Evolutionary conservation across 2,888 invertebrate genomes (phyloP).

Genomic region (Gasteruption jaculator): DNA sequence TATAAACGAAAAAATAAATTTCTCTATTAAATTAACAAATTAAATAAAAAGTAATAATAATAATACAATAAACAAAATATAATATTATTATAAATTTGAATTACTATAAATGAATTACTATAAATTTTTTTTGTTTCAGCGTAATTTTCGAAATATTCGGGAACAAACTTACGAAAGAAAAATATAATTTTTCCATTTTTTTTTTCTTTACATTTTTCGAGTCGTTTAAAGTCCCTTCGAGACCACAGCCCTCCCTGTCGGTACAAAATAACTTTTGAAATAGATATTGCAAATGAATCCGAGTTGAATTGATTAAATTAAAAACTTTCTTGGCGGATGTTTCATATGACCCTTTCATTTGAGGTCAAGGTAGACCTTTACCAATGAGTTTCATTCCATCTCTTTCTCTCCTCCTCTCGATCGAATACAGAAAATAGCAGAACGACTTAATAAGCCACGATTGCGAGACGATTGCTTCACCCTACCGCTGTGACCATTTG

Average conservation of each 20-base stretch:
- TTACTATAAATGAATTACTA: no score
- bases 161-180: neutral
- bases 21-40: no score
- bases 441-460: slow-evolving; percentile 50
- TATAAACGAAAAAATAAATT: no score
- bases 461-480: slow-evolving; percentile 47
- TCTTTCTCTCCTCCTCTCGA: slow-evolving; percentile 32
- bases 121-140: slow-evolving; percentile 9
- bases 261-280: neutral
- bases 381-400: slow-evolving; percentile 23
- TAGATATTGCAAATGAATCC: neutral
- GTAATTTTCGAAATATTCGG: neutral
- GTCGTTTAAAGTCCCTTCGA: neutral
- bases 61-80: no score
- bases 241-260: neutral
- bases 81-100: no score
- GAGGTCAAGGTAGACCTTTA: slow-evolving; percentile 42
- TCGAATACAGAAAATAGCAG: slow-evolving; percentile 44
- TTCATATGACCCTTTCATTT: slow-evolving; percentile 18
- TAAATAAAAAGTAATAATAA: no score
- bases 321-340: slow-evolving; percentile 8
- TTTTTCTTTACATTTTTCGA: slow-evolving; percentile 14
- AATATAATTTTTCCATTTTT: neutral
- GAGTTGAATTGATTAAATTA: no score
- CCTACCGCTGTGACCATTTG: slow-evolving; percentile 45